A percentile compares a stretch with the other conserved stretches of the same genome.
These are phyloP conservation scores for Trinorchestia longiramus DNA, from an alignment of 1,140 invertebrate genomes.

Conservation along the genomic window DNA sequence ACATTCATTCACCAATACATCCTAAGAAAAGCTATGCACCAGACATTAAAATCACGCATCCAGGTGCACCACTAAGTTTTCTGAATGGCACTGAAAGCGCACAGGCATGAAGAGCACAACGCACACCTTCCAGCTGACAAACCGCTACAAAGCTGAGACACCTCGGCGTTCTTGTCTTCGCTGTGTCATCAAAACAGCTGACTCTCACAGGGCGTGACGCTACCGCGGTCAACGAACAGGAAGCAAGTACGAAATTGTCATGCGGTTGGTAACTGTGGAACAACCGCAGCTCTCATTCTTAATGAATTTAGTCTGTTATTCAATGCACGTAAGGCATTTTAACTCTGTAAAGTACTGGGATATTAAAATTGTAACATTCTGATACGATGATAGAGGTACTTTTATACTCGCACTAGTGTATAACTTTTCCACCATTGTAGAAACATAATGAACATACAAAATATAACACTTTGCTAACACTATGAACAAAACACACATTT, in stretches of 20 bases:
- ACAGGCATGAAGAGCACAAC: not conserved
- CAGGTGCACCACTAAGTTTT: not conserved
- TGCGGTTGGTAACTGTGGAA: not conserved
- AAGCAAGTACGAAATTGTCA: not conserved
- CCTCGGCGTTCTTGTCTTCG: no score
- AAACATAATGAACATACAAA: no score
- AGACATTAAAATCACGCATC: not conserved
- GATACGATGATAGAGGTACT: no score
- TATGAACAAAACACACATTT: no score
- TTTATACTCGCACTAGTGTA: no score
- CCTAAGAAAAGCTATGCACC: not conserved
- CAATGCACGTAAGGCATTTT: not conserved
- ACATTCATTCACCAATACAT: not conserved
- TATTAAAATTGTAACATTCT: no score
- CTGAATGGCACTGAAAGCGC: not conserved
- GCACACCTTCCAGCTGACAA: not conserved
- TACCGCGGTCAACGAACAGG: not conserved
- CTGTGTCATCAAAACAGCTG: not conserved
- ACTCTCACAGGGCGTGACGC: not conserved
- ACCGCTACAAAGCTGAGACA: not conserved
- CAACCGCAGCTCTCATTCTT: not conserved
- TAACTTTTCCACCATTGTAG: no score
- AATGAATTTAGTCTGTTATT: not conserved
- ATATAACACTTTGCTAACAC: no score
- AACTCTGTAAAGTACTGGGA: no score